Evolutionary conservation across 1,140 invertebrate genomes (phyloP).

Genomic region (Lepidotrigona ventralis): DNA sequence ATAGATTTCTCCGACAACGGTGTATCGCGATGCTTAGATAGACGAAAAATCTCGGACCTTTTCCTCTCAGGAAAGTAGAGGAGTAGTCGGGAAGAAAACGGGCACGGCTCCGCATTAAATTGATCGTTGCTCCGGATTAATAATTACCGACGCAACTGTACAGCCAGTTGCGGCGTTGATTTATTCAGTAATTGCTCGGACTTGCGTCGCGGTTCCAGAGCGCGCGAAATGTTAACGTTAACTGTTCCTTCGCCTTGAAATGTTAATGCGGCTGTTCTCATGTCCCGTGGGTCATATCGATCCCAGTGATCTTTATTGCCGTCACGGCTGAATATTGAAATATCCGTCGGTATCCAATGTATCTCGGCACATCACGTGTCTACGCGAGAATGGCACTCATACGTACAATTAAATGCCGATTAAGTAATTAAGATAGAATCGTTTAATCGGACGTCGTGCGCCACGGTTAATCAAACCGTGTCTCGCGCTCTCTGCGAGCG

Average conservation of each 20-base stretch:
- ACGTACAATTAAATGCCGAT: slow-evolving; percentile 60
- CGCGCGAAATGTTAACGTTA: slow-evolving; percentile 55
- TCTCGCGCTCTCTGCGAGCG: slow-evolving; percentile 37
- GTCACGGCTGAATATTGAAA: slow-evolving; percentile 56
- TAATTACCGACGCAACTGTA: slow-evolving; percentile 49
- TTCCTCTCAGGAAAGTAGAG: background rate
- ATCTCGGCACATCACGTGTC: slow-evolving; percentile 53
- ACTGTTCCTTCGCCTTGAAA: slow-evolving; percentile 57
- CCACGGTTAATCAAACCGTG: slow-evolving; percentile 57
- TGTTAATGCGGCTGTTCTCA: slow-evolving; percentile 60
- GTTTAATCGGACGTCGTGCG: slow-evolving; percentile 53
- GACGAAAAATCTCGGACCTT: background rate
- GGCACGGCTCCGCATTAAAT: slow-evolving; percentile 32
- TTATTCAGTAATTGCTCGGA: slow-evolving; percentile 56
- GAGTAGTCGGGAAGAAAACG: background rate
- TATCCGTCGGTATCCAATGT: slow-evolving; percentile 44
- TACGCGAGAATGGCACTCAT: slow-evolving; percentile 46
- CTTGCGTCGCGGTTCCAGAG: slow-evolving; percentile 33
- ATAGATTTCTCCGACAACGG: background rate
- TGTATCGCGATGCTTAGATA: no score
- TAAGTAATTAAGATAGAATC: slow-evolving; percentile 65
- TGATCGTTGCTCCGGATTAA: slow-evolving; percentile 39
- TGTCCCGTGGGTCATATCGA: slow-evolving; percentile 51
- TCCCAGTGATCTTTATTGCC: slow-evolving; percentile 56
- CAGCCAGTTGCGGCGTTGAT: slow-evolving; percentile 35